Base-by-base conservation (phyloP, 2,113 vertebrate genomes). In the Microtus oregoni region DNA sequence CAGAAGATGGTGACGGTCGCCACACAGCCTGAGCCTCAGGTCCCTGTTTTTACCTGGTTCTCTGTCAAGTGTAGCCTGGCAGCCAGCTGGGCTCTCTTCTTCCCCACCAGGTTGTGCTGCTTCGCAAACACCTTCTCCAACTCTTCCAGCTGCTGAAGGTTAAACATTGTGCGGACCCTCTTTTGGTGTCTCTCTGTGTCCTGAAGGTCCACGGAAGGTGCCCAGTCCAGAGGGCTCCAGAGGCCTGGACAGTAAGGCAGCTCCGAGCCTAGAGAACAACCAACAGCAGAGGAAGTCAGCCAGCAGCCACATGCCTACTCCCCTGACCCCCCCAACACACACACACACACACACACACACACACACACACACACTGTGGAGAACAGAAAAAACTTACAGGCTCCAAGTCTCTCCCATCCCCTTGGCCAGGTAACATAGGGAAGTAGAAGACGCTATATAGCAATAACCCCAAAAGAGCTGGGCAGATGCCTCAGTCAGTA, bases 91-190 rank as follows among this genome's bases (percentile, higher is more conserved):
- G 98, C 98, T 55, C 98, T 95, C 83, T 98, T 98, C 0, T 98
- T 98, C 90, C 99, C 99, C 97, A 99, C 98, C 97, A 99, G 98
- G 96, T 99, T 99, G 85, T 99, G 98, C 97, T 99, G 98, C 95
- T 98, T 98, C 78, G 98, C 98, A 96, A 99, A 99, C 52, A 98
- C 98, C 65, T 98, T 98, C 97, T 99, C 99, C 98, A 99, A 63
- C 67, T 98, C 65, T 77, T 98, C 98, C 97, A 99, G 98, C 98
- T 99, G 99, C 96, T 98, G 98, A 6, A 98, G 96, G 47, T 98
- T 99, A 96, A 99, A 99, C 32, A 99, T 98, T 0, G 98, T 99
- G 83, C 98, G 98, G 41, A 98, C 96, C 47, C 99, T 98, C 92
- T 99, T 99, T 96, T 96, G 96, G 95, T 97, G 98, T 98, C 83